Evolutionary conservation across 2,113 vertebrate species (phyloP).

Genomic region (Brienomyrus longianalis): DNA sequence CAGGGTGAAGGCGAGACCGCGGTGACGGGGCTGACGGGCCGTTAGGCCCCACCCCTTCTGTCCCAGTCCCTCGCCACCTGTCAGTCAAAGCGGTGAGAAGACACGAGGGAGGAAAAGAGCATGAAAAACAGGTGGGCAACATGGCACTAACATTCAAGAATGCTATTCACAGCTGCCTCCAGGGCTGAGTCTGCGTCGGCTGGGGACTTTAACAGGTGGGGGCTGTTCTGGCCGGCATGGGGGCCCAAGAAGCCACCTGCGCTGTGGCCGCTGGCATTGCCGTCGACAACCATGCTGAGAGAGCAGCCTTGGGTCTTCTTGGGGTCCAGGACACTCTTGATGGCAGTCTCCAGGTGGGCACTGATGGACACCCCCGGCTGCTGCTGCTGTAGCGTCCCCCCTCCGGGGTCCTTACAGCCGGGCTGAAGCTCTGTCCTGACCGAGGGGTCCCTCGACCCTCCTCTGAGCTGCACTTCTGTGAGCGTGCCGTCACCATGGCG

Average conservation of each 20-base stretch:
- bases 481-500: neutral
- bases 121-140: neutral
- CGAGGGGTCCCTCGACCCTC: slow-evolving; percentile 33
- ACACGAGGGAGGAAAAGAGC: neutral
- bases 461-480: neutral
- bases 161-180: slow-evolving; percentile 99
- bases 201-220: slow-evolving; percentile 50
- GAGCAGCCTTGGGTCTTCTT: slow-evolving; percentile 69
- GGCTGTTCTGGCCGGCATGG: slow-evolving; percentile 30
- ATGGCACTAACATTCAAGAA: slow-evolving; percentile 89
- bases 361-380: slow-evolving; percentile 52
- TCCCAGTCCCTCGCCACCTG: neutral
- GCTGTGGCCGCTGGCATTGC: neutral
- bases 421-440: slow-evolving; percentile 59
- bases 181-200: slow-evolving; percentile 91
- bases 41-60: neutral
- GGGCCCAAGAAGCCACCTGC: slow-evolving; percentile 26
- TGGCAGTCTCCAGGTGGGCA: slow-evolving; percentile 71
- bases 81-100: neutral
- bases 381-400: slow-evolving; percentile 31
- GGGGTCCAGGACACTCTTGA: slow-evolving; percentile 77
- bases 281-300: neutral
- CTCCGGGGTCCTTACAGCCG: slow-evolving; percentile 54
- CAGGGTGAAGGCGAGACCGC: neutral
- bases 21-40: neutral